These are phyloP conservation scores for Progne subis DNA, from an alignment of 2,113 vertebrate species.

Conservation along the genomic window DNA sequence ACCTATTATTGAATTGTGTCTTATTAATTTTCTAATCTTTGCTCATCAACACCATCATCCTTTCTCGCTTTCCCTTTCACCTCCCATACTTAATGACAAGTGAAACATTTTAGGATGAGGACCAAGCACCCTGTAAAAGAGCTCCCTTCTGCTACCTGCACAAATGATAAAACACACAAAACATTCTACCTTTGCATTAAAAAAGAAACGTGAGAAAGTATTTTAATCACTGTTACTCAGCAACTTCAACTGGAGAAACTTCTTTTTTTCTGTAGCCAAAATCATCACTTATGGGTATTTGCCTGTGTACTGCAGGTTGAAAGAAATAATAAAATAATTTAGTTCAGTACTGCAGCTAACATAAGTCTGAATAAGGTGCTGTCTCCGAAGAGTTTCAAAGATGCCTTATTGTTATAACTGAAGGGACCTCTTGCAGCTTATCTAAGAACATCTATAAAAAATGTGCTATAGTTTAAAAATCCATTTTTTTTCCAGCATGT, in stretches of 20 bases:
- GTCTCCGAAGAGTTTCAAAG: background rate
- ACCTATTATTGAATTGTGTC: background rate
- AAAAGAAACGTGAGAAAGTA: background rate
- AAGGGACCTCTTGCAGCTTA: background rate
- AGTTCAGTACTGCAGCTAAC: background rate
- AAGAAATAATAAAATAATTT: background rate
- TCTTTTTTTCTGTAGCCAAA: background rate
- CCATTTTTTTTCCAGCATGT: background rate
- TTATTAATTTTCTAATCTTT: background rate
- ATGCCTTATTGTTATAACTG: background rate
- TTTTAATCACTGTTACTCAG: background rate
- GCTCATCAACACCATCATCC: background rate
- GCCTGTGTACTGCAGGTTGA: background rate
- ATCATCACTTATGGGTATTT: background rate
- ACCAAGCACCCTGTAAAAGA: background rate
- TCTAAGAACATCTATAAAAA: background rate
- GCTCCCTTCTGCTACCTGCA: background rate
- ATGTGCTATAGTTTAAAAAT: background rate
- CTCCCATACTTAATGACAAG: background rate
- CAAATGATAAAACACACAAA: background rate
- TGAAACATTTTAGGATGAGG: background rate
- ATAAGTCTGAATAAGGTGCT: background rate
- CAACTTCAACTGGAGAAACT: background rate
- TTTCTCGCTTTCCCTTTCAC: background rate
- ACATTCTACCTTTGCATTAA: background rate